phyloP scores from a whole-genome alignment of 1,140 invertebrate species.

The Euglossa dilemma region DNA sequence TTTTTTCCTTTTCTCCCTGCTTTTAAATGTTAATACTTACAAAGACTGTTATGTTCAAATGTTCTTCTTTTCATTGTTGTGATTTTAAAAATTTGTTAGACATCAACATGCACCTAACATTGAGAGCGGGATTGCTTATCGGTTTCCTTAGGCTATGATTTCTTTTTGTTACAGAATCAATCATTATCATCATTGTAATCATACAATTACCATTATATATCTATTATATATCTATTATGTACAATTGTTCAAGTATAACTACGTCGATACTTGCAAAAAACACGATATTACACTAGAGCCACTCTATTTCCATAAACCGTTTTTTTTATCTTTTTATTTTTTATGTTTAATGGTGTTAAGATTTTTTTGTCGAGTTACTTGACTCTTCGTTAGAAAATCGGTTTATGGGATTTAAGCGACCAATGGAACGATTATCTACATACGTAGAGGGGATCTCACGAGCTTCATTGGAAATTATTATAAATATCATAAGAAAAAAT shows the following conservation, averaged over 20 bases:
- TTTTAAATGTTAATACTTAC: conserved; percentile 51
- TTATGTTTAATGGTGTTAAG: neutral
- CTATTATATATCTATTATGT: conserved; percentile 63
- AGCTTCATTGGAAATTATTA: conserved; percentile 49
- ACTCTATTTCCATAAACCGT: conserved; percentile 26
- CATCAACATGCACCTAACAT: conserved; percentile 72
- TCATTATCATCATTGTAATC: conserved; percentile 28
- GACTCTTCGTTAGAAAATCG: conserved; percentile 8
- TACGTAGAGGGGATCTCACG: conserved; percentile 11
- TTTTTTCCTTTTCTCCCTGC: neutral
- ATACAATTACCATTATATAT: conserved; percentile 34
- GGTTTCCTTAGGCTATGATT: conserved; percentile 52
- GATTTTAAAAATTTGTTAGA: conserved; percentile 68
- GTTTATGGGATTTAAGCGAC: conserved; percentile 21
- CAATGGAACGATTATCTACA: conserved; percentile 64
- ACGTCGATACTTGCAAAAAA: conserved; percentile 52
- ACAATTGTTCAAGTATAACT: conserved; percentile 55
- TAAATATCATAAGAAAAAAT: conserved; percentile 70
- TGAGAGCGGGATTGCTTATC: conserved; percentile 66
- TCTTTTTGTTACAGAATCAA: conserved; percentile 55
- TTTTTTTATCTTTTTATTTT: conserved; percentile 6
- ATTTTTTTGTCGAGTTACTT: conserved; percentile 10
- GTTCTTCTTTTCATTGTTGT: conserved; percentile 40
- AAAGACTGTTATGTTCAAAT: conserved; percentile 55
- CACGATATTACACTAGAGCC: conserved; percentile 40